Base-by-base conservation (phyloP, 2,797 vertebrate species). In the Chelon labrosus region DNA sequence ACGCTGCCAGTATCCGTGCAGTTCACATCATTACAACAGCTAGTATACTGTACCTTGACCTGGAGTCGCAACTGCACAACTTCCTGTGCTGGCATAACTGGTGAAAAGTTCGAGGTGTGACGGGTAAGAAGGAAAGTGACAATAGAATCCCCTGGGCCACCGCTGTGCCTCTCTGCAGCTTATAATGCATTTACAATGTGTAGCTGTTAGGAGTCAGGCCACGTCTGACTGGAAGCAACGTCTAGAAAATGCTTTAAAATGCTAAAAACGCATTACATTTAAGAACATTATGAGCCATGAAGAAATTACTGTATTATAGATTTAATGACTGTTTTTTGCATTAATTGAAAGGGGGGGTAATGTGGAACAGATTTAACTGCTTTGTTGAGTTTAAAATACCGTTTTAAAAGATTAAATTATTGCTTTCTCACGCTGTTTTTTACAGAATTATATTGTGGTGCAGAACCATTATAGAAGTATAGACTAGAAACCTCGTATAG, bases 171-270 rank as follows among this genome's bases (percentile, higher is more conserved):
- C 65, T 59, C 59, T 35, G 39, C 68, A 62, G 65, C 65, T 61
- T 59, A 65, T 22, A 73, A 70, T 65, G 56, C 56, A 71, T 79
- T 59, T 14, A 37, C 53, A 54, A 70, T 73, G n/a, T 59, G 14
- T 46, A 35, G 37, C 67, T 76, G 63, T 81, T 77, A 68, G 47
- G 46, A 78, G 39, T 56, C 22, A 9, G 42, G 41, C 54, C 61
- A 66, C 2, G 0, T 70, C 65, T 19, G 31, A 72, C 39, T 79
- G 56, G 53, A 76, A 75, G 37, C 35, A 41, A 16, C 31, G 55
- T 17, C 47, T 71, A 54, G 64, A 61, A 55, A 35, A 54, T 64
- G n/a, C 39, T 58, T 49, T 39, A 10, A 56, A 37, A 61, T 8
- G 14, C 10, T 62, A 16, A 68, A 59, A 39, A 16, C 2, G 2